Conservation (phyloP, 2,797 vertebrate genomes). For the Rhincodon typus region DNA sequence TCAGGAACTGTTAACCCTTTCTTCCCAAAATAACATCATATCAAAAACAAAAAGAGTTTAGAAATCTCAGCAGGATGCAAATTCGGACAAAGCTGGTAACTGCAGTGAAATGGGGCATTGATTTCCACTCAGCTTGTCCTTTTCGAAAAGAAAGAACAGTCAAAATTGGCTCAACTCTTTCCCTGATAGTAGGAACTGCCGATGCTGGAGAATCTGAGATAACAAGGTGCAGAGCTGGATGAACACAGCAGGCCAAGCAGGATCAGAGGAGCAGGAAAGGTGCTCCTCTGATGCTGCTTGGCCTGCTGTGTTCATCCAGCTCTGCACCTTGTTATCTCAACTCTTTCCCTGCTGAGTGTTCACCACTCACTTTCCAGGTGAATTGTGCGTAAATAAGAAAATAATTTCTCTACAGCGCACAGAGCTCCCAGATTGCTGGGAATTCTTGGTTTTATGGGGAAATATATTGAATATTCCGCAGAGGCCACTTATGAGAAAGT, state of each 20-base stretch:
- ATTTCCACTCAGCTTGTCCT: too few species aligned
- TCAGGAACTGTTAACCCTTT: not conserved
- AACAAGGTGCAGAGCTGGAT: too few species aligned
- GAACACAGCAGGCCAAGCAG: too few species aligned
- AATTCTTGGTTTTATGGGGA: not conserved
- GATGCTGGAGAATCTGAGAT: too few species aligned
- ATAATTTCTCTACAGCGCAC: not conserved
- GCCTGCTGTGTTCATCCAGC: too few species aligned
- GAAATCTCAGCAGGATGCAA: not conserved
- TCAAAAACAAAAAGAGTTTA: not conserved
- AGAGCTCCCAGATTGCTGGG: not conserved
- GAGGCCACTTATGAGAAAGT: not conserved
- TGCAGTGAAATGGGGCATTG: not conserved
- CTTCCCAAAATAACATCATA: not conserved
- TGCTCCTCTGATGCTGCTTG: too few species aligned
- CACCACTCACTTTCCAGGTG: not conserved
- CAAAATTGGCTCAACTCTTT: not conserved
- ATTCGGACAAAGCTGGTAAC: not conserved
- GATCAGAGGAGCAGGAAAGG: too few species aligned
- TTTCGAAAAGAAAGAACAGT: not conserved
- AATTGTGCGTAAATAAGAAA: not conserved
- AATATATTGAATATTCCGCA: not conserved
- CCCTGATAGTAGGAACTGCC: too few species aligned
- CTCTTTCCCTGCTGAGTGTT: not conserved
- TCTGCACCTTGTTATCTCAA: too few species aligned